Evolutionary conservation across 2,113 vertebrate genomes (phyloP).

Genomic region (Aspidoscelis tigris): DNA sequence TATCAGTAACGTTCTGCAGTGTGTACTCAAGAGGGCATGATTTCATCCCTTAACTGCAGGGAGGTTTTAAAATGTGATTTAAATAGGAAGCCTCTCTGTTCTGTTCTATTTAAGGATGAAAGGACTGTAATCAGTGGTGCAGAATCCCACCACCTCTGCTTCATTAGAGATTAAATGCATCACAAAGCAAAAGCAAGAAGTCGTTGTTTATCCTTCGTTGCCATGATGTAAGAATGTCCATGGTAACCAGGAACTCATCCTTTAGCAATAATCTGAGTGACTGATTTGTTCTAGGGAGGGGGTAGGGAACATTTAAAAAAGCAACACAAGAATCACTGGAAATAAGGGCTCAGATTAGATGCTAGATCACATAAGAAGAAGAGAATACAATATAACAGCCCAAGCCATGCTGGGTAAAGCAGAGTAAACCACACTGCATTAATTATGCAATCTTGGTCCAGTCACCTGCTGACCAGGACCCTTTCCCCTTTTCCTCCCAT

Average conservation of each 20-base stretch:
- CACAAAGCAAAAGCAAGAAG: not conserved
- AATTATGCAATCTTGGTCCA: not conserved
- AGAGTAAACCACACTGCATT: conserved; percentile 9
- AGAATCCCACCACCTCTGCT: conserved; percentile 24
- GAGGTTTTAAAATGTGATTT: conserved; percentile 34
- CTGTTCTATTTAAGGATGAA: conserved; percentile 27
- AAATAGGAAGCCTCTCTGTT: conserved; percentile 33
- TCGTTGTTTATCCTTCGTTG: conserved; percentile 17
- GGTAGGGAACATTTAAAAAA: not conserved
- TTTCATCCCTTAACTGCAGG: not conserved
- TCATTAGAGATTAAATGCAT: not conserved
- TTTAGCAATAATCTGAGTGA: not conserved
- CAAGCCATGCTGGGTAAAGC: not conserved
- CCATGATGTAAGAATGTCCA: conserved; percentile 9
- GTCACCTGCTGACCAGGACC: too few relatives aligned
- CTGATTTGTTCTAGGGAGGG: conserved; percentile 2
- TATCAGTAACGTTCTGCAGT: not conserved
- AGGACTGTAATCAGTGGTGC: conserved; percentile 50
- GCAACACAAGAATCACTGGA: not conserved
- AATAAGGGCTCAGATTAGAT: not conserved
- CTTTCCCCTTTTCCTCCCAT: too few relatives aligned
- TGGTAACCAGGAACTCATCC: conserved; percentile 21
- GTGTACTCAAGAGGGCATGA: conserved; percentile 28
- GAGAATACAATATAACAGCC: conserved; percentile 18
- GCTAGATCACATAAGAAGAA: not conserved